Base-by-base conservation (phyloP, 2,888 invertebrate species). In the Oasisia sp. region DNA sequence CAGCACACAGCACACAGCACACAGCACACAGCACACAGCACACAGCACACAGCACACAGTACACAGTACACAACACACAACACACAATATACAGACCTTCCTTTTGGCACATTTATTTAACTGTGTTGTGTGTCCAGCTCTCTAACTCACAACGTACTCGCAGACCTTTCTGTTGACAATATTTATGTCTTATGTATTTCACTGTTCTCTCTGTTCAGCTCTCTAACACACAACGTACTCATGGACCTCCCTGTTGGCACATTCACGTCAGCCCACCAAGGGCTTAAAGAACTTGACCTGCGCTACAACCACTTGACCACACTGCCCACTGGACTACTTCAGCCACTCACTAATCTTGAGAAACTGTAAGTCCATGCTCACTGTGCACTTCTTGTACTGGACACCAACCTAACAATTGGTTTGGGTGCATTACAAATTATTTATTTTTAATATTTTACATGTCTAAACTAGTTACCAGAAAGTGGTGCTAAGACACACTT, bases 221-320 rank as follows among this genome's bases (percentile, higher is more conserved):
- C 74, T 27, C n/a, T 74, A n/a, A 74, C 74, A 19, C 74, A 74
- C 74, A 74, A 74, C 27, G 19, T 27, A 27, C 19, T 74, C 0
- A 74, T 74, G 1, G 27, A 74, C 74, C 74, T 74, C 5, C 74
- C 74, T 74, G 74, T 74, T n/a, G 74, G 74, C 74, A 74, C 74
- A 74, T 74, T 74, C 74, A 74, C 74, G 27, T 74, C 27, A 7
- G 74, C n/a, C 74, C 1, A 38, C 38, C 74, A 74, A 27, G 74
- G 74, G 19, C 74, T 74, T 7, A 74, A 19, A 74, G n/a, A 74
- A 74, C 74, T 74, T 74, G 32, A 58, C 89, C 92, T 94, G 44
- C 89, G 91, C 32, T 92, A 94, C 58, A 94, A 94, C 93, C 92
- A 92, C 74, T 92, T 94, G 91, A 92, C 93, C 11, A 92, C 91